Percentiles rank a stretch among this genome's conserved stretches.
These are phyloP conservation scores for Clupea harengus DNA, from an alignment of 2,113 vertebrate genomes.

Conservation along the genomic window DNA sequence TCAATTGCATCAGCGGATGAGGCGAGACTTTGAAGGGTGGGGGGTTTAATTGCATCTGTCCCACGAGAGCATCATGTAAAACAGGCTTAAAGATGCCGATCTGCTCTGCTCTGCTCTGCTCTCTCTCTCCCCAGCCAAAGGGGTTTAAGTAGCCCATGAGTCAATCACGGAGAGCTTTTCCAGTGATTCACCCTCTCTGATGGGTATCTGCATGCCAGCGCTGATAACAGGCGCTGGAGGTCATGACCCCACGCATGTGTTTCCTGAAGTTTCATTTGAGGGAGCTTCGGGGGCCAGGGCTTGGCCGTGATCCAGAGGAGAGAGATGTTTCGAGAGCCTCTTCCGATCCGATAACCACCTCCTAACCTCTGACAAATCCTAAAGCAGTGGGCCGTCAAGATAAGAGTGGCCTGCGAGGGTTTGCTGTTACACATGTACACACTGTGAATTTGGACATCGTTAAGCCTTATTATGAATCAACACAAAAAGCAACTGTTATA, in stretches of 20 bases:
- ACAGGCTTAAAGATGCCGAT: constrained; percentile 9
- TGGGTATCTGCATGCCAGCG: constrained; percentile 50
- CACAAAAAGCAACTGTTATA: background rate
- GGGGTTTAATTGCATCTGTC: background rate
- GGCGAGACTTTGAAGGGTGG: background rate
- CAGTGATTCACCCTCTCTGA: constrained; percentile 48
- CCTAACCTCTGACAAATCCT: constrained; percentile 14
- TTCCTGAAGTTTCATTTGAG: constrained; percentile 41
- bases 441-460: background rate
- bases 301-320: constrained; percentile 26
- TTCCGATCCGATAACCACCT: constrained; percentile 11
- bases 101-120: background rate
- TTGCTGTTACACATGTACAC: background rate
- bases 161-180: background rate
- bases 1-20: constrained; percentile 2
- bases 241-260: constrained; percentile 24
- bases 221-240: constrained; percentile 31
- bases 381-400: background rate
- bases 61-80: background rate
- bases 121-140: background rate
- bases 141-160: background rate
- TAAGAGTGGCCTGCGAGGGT: no score
- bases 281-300: background rate
- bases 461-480: background rate
- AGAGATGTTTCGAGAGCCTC: constrained; percentile 21